Conservation (phyloP, 2,113 vertebrate species). For the Sus scrofa region DNA sequence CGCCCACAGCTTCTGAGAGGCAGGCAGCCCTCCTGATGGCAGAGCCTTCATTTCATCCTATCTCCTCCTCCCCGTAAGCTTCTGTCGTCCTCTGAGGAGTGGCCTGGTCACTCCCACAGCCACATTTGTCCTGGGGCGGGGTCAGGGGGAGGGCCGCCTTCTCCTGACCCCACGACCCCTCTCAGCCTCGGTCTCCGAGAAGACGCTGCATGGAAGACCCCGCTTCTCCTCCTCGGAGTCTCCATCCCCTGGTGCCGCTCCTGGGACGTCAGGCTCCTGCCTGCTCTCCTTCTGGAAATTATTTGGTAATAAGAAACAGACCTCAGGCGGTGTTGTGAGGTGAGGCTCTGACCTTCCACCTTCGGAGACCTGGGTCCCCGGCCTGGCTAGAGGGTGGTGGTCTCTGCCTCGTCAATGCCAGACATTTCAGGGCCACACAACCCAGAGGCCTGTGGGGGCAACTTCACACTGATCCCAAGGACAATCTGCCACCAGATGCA, state of each 20-base stretch:
- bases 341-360: slow-evolving; percentile 74
- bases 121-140: accelerated
- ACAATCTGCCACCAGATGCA: accelerated
- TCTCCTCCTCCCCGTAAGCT: not conserved
- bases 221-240: not conserved
- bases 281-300: slow-evolving; percentile 75
- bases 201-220: not conserved
- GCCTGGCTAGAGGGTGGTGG: slow-evolving; percentile 75
- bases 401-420: slow-evolving; percentile 45
- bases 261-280: not conserved
- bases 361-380: slow-evolving; percentile 53
- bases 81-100: not conserved
- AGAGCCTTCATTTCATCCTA: not conserved
- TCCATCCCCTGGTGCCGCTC: not conserved
- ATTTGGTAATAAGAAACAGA: slow-evolving; percentile 79
- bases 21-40: not conserved
- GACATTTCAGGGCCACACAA: not conserved
- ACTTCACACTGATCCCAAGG: not conserved
- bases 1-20: not conserved
- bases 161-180: accelerated
- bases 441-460: not conserved
- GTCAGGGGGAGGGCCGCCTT: not conserved
- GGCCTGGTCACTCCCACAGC: accelerated
- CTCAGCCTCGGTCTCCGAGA: not conserved
- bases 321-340: slow-evolving; percentile 42